These are phyloP conservation scores for Pogonomyrmex barbatus DNA, from an alignment of 1,140 invertebrate genomes.

Conservation along the genomic window DNA sequence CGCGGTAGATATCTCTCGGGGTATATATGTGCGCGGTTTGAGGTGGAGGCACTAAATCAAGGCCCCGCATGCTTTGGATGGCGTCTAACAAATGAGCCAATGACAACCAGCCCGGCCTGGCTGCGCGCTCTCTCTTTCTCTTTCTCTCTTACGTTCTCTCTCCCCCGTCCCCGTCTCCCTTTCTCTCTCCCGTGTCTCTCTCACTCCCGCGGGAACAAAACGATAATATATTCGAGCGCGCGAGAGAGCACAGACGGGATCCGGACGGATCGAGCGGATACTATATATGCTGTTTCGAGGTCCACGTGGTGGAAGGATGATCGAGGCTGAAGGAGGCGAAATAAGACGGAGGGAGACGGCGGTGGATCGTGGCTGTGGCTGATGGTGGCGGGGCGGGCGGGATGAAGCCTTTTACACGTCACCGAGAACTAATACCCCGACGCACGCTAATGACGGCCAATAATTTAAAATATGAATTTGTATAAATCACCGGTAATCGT, in stretches of 20 bases:
- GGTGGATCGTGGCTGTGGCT: conserved; percentile 25
- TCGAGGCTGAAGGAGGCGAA: conserved; percentile 72
- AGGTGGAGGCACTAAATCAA: conserved; percentile 86
- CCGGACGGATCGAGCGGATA: conserved; percentile 76
- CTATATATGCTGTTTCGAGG: conserved; percentile 75
- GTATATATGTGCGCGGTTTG: conserved; percentile 81
- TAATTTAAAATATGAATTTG: conserved; percentile 86
- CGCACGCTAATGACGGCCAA: conserved; percentile 84
- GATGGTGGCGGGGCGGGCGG: conserved; percentile 52
- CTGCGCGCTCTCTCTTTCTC: conserved; percentile 67
- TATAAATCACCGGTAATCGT: conserved; percentile 86
- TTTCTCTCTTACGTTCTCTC: conserved; percentile 48
- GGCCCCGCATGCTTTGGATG: conserved; percentile 86
- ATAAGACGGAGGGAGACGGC: conserved; percentile 62
- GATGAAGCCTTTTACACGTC: conserved; percentile 78
- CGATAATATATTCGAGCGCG: conserved; percentile 85
- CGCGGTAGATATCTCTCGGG: conserved; percentile 77
- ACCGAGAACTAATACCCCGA: conserved; percentile 83
- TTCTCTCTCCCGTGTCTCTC: conserved; percentile 54
- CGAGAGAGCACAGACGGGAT: conserved; percentile 71
- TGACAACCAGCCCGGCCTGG: conserved; percentile 84
- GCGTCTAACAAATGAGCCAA: conserved; percentile 87
- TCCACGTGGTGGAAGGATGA: conserved; percentile 73
- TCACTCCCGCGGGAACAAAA: conserved; percentile 82
- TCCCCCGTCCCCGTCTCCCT: conserved; percentile 4